Base-by-base conservation (phyloP, 1,140 invertebrate species). In the Dysdera silvatica region DNA sequence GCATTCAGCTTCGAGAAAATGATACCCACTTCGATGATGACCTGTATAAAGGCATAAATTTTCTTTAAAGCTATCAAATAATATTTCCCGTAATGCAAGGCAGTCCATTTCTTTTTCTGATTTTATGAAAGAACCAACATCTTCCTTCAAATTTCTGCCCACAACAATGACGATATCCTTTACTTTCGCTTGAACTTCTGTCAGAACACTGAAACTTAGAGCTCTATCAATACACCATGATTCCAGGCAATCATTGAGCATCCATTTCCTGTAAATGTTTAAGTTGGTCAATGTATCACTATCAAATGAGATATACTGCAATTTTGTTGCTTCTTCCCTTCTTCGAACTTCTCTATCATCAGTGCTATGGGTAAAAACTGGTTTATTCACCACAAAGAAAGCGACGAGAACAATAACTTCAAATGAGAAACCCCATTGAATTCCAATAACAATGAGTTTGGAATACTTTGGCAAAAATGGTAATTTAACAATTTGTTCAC, bases 31-130 rank as follows among this genome's bases (percentile, higher is more conserved):
- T 47, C 29, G 20, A 0, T 16, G 29, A 54, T 41, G 41, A 12
- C 60, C 60, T 16, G 28, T 61, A 28, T 20, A 61, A 29, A 61
- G 51, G 31, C 60, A 61, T 4, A 61, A 23, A 35, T 61, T 45
- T 28, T 54, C 28, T n/a, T 47, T 31, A 61, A 61, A 61, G 10
- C 60, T 45, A n/a, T 61, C 18, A 54, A 54, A 45, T 47, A 61
- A 43, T 23, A 61, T 26, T 47, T 61, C 41, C 16, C 14, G 18
- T 6, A 61, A 37, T 28, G 32, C n/a, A 0, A 31, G 28, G 28
- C 16, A 54, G 16, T n/a, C 48, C 8, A 35, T 35, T 35, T 53
- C n/a, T 2, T 28, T 20, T 16, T 51, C 24, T 20, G 49, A 54
- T n/a, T n/a, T n/a, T n/a, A n/a, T n/a, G n/a, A n/a, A n/a, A n/a